These are phyloP conservation scores for Synergus laeviventris DNA, from an alignment of 2,888 invertebrate species.

Conservation along the genomic window DNA sequence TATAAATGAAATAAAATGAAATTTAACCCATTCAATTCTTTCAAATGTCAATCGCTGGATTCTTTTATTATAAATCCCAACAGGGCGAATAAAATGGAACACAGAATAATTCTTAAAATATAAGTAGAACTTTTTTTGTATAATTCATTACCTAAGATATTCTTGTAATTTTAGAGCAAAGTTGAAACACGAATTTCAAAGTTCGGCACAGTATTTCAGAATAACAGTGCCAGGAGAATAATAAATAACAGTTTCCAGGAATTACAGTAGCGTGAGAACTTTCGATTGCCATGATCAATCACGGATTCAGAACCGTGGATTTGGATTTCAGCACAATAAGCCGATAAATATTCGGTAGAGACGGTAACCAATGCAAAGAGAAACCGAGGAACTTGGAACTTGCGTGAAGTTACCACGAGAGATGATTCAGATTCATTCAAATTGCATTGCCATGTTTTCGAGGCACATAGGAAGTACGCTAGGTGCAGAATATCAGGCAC, in stretches of 20 bases:
- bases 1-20: background rate
- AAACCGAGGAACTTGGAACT: slow-evolving; percentile 31
- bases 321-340: slow-evolving; percentile 37
- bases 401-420: slow-evolving; percentile 13
- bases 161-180: background rate
- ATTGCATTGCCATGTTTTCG: slow-evolving; percentile 29
- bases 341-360: slow-evolving; percentile 32
- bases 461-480: background rate
- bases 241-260: slow-evolving; percentile 30
- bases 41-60: background rate
- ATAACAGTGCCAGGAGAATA: slow-evolving; percentile 27
- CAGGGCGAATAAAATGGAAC: background rate
- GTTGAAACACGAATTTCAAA: slow-evolving; percentile 6
- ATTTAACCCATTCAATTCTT: background rate
- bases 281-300: slow-evolving; percentile 36
- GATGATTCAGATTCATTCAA: slow-evolving; percentile 34
- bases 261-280: slow-evolving; percentile 29
- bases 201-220: slow-evolving; percentile 9
- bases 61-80: background rate
- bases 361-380: slow-evolving; percentile 1
- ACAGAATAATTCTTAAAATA: background rate
- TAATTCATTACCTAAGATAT: background rate
- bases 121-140: too few relatives aligned
- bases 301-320: slow-evolving; percentile 28
- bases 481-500: background rate